These are phyloP conservation scores for Acrobasis repandana DNA, from an alignment of 2,888 invertebrate species.

Conservation along the genomic window DNA sequence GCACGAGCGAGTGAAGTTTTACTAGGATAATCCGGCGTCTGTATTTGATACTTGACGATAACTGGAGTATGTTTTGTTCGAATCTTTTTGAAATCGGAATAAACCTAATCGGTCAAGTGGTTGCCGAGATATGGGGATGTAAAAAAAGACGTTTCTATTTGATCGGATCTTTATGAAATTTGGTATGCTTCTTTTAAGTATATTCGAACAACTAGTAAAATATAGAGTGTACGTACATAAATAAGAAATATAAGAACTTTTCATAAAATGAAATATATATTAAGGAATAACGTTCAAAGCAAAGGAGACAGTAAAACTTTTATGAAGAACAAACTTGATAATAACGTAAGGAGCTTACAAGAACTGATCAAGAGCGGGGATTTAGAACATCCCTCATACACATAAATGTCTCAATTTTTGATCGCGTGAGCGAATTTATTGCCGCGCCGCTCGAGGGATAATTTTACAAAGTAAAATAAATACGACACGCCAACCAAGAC, in stretches of 20 bases:
- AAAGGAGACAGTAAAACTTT: neutral
- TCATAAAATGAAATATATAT: neutral
- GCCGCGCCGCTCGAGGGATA: conserved; percentile 47
- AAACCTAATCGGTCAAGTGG: too few relatives aligned
- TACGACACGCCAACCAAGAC: conserved; percentile 58
- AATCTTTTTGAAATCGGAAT: too few relatives aligned
- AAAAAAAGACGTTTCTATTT: too few relatives aligned
- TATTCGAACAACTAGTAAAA: too few relatives aligned
- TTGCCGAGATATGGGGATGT: too few relatives aligned
- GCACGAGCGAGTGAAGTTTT: too few relatives aligned
- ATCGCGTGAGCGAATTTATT: conserved; percentile 64
- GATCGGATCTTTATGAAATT: too few relatives aligned
- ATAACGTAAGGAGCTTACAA: conserved; percentile 33
- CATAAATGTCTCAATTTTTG: conserved; percentile 64
- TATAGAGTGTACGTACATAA: neutral
- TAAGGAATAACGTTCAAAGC: conserved; percentile 11
- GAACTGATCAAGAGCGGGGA: conserved; percentile 27
- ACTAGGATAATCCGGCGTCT: too few relatives aligned
- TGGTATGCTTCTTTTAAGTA: too few relatives aligned
- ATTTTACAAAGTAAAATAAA: conserved; percentile 70
- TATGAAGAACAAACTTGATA: conserved; percentile 15
- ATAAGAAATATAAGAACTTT: neutral
- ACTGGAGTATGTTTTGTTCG: too few relatives aligned
- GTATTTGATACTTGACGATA: too few relatives aligned
- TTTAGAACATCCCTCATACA: conserved; percentile 36